Evolutionary conservation across 2,797 vertebrate genomes (phyloP), one percentile per base, ranked within the genome.

Genomic region (Halcyon badia): DNA sequence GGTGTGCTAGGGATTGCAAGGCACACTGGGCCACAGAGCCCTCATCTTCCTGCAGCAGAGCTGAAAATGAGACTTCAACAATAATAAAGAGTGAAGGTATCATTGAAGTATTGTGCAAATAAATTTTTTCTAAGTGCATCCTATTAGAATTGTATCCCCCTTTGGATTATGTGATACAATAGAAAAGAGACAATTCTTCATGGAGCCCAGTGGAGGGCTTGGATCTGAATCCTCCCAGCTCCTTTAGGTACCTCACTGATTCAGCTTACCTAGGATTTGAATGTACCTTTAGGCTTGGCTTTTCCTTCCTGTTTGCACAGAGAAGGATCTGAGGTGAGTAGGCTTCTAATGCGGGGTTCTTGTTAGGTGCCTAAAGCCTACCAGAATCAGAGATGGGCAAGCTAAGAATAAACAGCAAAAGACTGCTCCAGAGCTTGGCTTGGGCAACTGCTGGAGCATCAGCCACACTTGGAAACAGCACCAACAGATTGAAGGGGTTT

Each of bases 401-500:
- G 66, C 81, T 91, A 96, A 95, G 75, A 97, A 97, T 94, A 96
- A 94, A 89, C 31, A 85, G 78, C 54, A 73, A 64, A 84, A 60
- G 75, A 30, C 78, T 64, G 35, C 83, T 93, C 90, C 80, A 68
- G 86, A 93, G 91, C 66, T 95, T 94, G 91, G 86, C 93, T 93
- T 89, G 94, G 90, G 41, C 60, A 94, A 96, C 95, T 96, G 81
- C 96, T 96, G 96, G 94, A 97, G 87, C 94, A 96, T 87, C 96
- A 96, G 86, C 68, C 91, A 60, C 83, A 64, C 94, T 97, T 96
- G 94, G 95, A 95, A 96, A 90, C 88, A 57, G 77, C 85, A 83
- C 37, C 96, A 92, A 94, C 95, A 97, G 94, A 97, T 90, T 96
- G 96, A 94, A 93, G 91, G 81, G 96, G 94, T 95, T 96, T 97